Base-by-base conservation (phyloP, 2,797 vertebrate genomes). In the Peromyscus eremicus region DNA sequence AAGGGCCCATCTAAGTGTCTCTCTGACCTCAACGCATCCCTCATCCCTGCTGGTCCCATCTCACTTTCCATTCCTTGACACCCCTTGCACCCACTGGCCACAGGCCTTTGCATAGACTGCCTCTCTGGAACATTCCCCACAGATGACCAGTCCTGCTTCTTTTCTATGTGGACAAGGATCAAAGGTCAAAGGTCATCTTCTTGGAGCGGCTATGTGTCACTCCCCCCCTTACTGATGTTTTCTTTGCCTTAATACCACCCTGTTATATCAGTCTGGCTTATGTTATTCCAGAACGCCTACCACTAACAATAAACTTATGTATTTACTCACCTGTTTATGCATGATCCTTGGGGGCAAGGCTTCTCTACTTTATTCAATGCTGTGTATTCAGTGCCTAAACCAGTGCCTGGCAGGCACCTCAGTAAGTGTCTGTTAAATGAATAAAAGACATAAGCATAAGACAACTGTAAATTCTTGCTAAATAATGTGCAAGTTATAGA, bases 131-230 rank as follows among this genome's bases (percentile, higher is more conserved):
- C 3, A 1, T 92, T 94, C 40, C 55, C 37, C 29, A 82, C 68
- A 91, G 66, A 94, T 23, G 34, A 89, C 46, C 62, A 70, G 34
- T 62, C 43, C 49, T 13, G 29, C 82, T 80, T 94, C 91, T 34
- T 55, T 83, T 64, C 66, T 82, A 89, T 84, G 64, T 64, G 62
- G 77, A 92, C 70, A 62, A 95, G 52, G 66, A 71, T 89, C 70
- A 83, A 40, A 73, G 60, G 70, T 96, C 91, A 95, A 86, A 97
- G 96, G 86, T 93, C 95, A 95, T 55, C 87, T 96, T 60, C 89
- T 92, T 94, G 90, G 84, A 94, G 82, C 94, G n/a, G 34, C 68
- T 52, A 9, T 34, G 16, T 34, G 85, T 92, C 91, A 43, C 66
- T 85, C 85, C 70, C 87, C 60, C 52, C 62, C 64, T 75, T 70